Percentiles rank a stretch among this genome's conserved stretches.
These are phyloP conservation scores for Eupeodes luniger DNA, from an alignment of 2,888 invertebrate genomes.

Conservation along the genomic window DNA sequence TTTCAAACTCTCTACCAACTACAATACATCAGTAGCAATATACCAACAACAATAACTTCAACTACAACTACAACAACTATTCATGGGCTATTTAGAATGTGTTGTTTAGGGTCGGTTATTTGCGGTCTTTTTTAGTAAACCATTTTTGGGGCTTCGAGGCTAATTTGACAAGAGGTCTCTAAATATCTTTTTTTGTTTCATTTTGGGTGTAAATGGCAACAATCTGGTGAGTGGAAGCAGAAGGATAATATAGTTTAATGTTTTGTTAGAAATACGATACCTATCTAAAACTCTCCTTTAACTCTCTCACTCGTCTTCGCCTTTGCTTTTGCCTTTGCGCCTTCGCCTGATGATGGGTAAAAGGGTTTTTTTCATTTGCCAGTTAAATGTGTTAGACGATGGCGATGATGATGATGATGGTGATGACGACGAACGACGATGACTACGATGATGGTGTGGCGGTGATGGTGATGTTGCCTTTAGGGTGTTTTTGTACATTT, in stretches of 20 bases:
- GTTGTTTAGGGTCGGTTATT: slow-evolving; percentile 75
- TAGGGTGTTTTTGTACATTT: slow-evolving; percentile 15
- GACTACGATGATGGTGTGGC: slow-evolving; percentile 13
- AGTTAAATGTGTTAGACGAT: slow-evolving; percentile 61
- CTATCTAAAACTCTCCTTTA: neutral
- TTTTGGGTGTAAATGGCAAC: slow-evolving; percentile 68
- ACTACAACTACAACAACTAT: slow-evolving; percentile 33
- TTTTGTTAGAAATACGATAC: neutral
- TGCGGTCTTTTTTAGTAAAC: slow-evolving; percentile 72
- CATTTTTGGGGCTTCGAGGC: slow-evolving; percentile 73
- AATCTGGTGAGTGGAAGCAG: slow-evolving; percentile 66
- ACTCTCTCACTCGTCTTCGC: too few species aligned
- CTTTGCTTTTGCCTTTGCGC: too few species aligned
- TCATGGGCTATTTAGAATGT: slow-evolving; percentile 74
- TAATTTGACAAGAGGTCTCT: slow-evolving; percentile 76
- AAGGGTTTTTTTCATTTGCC: slow-evolving; percentile 54
- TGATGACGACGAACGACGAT: neutral
- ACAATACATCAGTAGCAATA: neutral
- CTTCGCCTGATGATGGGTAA: slow-evolving; percentile 7
- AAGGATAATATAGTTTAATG: slow-evolving; percentile 40
- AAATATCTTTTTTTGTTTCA: slow-evolving; percentile 49
- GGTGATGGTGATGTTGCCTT: slow-evolving; percentile 35
- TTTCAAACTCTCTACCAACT: slow-evolving; percentile 7
- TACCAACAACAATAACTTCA: neutral
- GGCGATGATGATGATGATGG: slow-evolving; percentile 21